Base-by-base conservation (phyloP, 2,888 invertebrate species). In the Polyommatus icarus region DNA sequence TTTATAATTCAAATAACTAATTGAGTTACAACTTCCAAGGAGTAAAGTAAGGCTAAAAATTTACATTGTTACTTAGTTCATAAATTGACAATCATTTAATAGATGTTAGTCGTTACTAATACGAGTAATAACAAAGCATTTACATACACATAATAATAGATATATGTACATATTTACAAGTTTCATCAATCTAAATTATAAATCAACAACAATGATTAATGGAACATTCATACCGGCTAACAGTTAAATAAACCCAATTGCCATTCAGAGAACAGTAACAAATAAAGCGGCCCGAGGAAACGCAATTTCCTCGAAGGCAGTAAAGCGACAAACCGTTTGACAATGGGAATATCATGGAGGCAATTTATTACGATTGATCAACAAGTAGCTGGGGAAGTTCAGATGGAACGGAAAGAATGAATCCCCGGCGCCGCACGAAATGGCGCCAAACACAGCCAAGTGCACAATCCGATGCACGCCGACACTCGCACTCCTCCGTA, bases 291-390 rank as follows among this genome's bases (percentile, higher is more conserved):
- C 87, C 90, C 85, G 89, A 90, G 91, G 90, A 92, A 92, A 92
- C 87, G 86, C 91, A 89, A 91, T 91, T 93, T 93, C 93, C 92
- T 91, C 87, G 82, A 84, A 90, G 87, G 90, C 92, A 91, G 91
- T 89, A 91, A 93, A 91, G 90, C 94, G 94, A 92, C 94, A 93
- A 94, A 92, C 90, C 84, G 88, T 86, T 90, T 90, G 89, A 93
- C 94, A 94, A 93, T 93, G 91, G 91, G 91, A 93, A 92, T 91
- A 92, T 92, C 91, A 92, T 89, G 91, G 90, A 89, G 90, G 92
- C 92, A 92, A 93, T 94, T 93, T 94, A 93, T 93, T 93, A 93
- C 92, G 90, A 93, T 90, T 92, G 94, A 90, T 93, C 94, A 94
- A 94, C 94, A 94, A 94, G 94, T 94, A 89, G 93, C 90, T 87